Evolutionary conservation across 2,888 invertebrate genomes (phyloP), one percentile per base, ranked within the genome.

Genomic region (Diplazon laetatorius): DNA sequence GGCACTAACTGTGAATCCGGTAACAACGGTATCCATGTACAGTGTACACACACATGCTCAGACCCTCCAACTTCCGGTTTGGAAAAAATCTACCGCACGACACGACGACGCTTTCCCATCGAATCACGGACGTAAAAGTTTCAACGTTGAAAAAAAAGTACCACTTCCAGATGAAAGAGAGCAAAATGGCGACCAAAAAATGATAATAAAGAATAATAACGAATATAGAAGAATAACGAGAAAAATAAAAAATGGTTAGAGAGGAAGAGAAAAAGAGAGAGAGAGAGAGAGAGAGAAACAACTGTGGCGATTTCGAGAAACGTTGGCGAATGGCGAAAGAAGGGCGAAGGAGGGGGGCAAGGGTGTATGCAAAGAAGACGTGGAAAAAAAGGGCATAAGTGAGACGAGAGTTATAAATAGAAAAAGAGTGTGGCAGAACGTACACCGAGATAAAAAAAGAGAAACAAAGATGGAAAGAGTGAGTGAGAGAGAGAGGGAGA

Each of bases 1-100:
- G 73, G 84, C 87, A 86, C 82, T 82, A 84, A 86, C 87, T 87
- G 85, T 87, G 84, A 87, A 85, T 87, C 87, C 87, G 87, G 87
- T 86, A 82, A 78, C 81, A 78, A 81, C 83, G 10, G 68, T 37
- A 73, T 50, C 37, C 22, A 16, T 55, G 60, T 63, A 22, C 18
- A n/a, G n/a, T n/a, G n/a, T n/a, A n/a, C n/a, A n/a, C n/a, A n/a
- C n/a, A n/a, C n/a, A n/a, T n/a, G 50, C 20, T 14, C 16, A 50
- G 50, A 80, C 82, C 80, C 80, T 80, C 82, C 81, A n/a, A 82
- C 83, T 87, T 87, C 86, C 87, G 85, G 85, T 78, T 81, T 77
- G 69, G 80, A 52, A 50, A 50, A 42, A 35, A 37, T 55, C 14
- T 35, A 20, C 57, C 16, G 20, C 30, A 42, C 30, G 30, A 55